Evolutionary conservation across 1,140 invertebrate species (phyloP), one percentile per base, ranked within the genome.

Genomic region (Drosophila rufa): DNA sequence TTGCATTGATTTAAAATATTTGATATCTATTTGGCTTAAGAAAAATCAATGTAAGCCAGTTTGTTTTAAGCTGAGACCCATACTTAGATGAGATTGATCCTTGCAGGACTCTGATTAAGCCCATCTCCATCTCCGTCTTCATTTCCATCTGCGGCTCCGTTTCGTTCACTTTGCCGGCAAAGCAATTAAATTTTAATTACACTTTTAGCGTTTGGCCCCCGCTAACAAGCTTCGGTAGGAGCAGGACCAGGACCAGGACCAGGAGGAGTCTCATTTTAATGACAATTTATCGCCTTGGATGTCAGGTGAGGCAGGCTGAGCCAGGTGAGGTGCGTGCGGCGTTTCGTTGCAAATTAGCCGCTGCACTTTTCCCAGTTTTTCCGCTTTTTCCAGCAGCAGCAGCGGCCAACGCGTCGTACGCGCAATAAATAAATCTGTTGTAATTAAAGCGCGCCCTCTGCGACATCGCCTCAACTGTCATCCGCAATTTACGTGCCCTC

Each of bases 371-470:
- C 15, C 12, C 1, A 27, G 11, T 43, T n/a, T 15, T 40, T 38
- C 27, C 51, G 3, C 0, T 22, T 22, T 22, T 22, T 22, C 19
- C 22, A 25, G 22, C 30, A 30, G 33, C 33, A 36, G 42, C 56
- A 45, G 42, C 30, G 65, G 77, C 51, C 62, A 82, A 60, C 83
- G 79, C 51, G 64, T 62, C 82, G 82, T 85, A 80, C 84, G 77
- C 81, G 81, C 81, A 83, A 83, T 83, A 83, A 85, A 83, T 83
- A 86, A 86, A 86, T 86, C 82, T 87, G 79, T 43, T 62, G 83
- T 87, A 86, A 86, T 86, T 86, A 86, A 86, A 87, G 82, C 69
- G 51, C 77, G 48, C 59, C 45, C 45, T 53, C 45, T 40, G 53
- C 50, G 56, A 76, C 80, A 74, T 64, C 42, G 67, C 53, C 58